These are phyloP conservation scores for Ligdia adustata DNA, from an alignment of 2,888 invertebrate species.

Conservation along the genomic window DNA sequence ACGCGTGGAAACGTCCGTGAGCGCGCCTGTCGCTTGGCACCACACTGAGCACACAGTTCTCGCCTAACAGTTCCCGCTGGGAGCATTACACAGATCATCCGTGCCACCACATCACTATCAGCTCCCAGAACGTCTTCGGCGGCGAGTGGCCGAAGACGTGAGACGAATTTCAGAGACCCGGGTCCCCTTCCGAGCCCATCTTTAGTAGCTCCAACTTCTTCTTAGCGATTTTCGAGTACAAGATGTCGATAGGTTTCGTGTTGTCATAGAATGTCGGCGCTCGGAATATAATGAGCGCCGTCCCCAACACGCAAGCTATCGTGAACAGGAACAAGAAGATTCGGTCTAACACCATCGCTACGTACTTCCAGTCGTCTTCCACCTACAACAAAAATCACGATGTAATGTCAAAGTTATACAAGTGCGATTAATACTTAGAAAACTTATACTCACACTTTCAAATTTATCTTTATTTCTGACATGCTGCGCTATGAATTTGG, in stretches of 20 bases:
- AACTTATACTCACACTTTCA: constrained; percentile 90
- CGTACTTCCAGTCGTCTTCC: constrained; percentile 99
- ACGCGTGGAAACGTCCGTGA: constrained; percentile 66
- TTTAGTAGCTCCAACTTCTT: constrained; percentile 94
- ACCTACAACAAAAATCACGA: constrained; percentile 83
- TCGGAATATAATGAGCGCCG: constrained; percentile 93
- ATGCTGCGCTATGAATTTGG: constrained; percentile 97
- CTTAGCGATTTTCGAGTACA: constrained; percentile 95
- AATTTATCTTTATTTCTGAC: constrained; percentile 97
- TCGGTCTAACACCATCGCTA: constrained; percentile 97
- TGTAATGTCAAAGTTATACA: constrained; percentile 17
- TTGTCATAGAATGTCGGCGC: constrained; percentile 97
- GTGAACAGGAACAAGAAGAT: constrained; percentile 98
- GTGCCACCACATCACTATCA: constrained; percentile 84
- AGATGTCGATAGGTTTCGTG: constrained; percentile 94
- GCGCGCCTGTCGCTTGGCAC: constrained; percentile 76
- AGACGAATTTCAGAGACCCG: constrained; percentile 87
- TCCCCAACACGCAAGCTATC: constrained; percentile 95
- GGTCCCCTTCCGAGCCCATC: constrained; percentile 91
- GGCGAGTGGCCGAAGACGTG: constrained; percentile 88
- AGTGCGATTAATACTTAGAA: neutral
- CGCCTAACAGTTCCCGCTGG: constrained; percentile 73
- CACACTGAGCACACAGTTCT: constrained; percentile 79
- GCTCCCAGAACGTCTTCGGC: constrained; percentile 86
- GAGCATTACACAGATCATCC: constrained; percentile 79